Percentiles rank a stretch among this genome's conserved stretches.
Evolutionary conservation across 1,140 invertebrate genomes (phyloP).

Genomic region (Sminthurinus signatus): DNA sequence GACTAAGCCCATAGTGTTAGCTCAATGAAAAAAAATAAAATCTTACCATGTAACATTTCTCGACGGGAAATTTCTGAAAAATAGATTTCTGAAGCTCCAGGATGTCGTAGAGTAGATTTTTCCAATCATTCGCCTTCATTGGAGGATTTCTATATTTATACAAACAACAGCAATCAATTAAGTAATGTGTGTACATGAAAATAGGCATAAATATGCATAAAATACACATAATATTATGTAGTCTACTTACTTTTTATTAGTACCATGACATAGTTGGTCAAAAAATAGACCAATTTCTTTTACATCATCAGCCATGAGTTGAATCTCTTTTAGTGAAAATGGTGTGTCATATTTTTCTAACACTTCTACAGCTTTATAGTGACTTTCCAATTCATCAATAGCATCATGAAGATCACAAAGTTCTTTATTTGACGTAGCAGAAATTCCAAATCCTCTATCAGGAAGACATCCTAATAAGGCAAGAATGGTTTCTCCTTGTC

Average conservation of each 20-base stretch:
- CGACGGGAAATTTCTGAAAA: constrained; percentile 25
- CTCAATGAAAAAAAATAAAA: background rate
- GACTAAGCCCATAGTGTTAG: too few relatives aligned
- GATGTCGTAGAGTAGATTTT: constrained; percentile 32
- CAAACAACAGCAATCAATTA: too few relatives aligned
- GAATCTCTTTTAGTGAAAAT: constrained; percentile 44
- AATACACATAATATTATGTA: background rate
- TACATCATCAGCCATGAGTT: constrained; percentile 12
- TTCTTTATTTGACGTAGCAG: constrained; percentile 15
- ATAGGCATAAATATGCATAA: too few relatives aligned
- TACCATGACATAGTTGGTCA: constrained; percentile 17
- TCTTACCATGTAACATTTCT: constrained; percentile 34
- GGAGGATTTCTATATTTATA: constrained; percentile 27
- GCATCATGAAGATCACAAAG: constrained; percentile 45
- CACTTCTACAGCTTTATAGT: constrained; percentile 51
- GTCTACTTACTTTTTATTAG: constrained; percentile 26
- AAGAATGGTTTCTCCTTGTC: constrained; percentile 48
- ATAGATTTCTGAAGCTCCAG: constrained; percentile 34
- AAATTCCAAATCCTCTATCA: constrained; percentile 44
- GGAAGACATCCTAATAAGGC: constrained; percentile 52
- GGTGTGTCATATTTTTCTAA: constrained; percentile 50
- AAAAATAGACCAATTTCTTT: constrained; percentile 16
- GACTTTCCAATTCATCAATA: constrained; percentile 49
- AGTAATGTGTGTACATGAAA: background rate
- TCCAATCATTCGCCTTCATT: constrained; percentile 37